Evolutionary conservation across 2,888 invertebrate genomes (phyloP).

Genomic region (Aporophyla nigra): DNA sequence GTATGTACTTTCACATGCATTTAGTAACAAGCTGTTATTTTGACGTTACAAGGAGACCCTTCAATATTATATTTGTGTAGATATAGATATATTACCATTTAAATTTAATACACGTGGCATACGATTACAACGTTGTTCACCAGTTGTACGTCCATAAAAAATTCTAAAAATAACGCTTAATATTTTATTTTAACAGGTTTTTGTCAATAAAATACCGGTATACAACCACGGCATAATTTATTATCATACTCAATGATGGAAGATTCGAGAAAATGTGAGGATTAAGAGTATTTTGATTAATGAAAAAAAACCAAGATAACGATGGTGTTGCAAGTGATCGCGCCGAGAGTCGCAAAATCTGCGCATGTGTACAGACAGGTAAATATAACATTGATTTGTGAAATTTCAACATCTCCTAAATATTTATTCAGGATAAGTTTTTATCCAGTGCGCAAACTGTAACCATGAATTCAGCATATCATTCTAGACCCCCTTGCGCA

Average conservation of each 20-base stretch:
- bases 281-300: background rate
- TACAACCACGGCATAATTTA: background rate
- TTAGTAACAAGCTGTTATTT: too few species aligned
- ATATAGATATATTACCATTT: too few species aligned
- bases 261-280: slow-evolving; percentile 15
- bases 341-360: slow-evolving; percentile 16
- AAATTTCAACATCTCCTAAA: too few species aligned
- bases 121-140: background rate
- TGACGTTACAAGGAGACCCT: too few species aligned
- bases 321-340: slow-evolving; percentile 15
- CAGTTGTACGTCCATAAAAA: too few species aligned
- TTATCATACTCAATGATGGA: background rate
- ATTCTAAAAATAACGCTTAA: background rate
- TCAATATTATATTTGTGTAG: too few species aligned
- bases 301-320: slow-evolving; percentile 31
- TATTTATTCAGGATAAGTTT: too few species aligned
- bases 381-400: slow-evolving; percentile 2
- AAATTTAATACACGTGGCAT: too few species aligned
- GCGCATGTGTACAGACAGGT: slow-evolving; percentile 59
- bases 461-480: too few species aligned
- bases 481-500: too few species aligned
- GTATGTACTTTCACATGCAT: too few species aligned
- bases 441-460: too few species aligned
- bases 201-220: background rate
- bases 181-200: slow-evolving; percentile 42